Evolutionary conservation across 2,797 vertebrate species (phyloP).

Genomic region (Ataeniobius toweri): DNA sequence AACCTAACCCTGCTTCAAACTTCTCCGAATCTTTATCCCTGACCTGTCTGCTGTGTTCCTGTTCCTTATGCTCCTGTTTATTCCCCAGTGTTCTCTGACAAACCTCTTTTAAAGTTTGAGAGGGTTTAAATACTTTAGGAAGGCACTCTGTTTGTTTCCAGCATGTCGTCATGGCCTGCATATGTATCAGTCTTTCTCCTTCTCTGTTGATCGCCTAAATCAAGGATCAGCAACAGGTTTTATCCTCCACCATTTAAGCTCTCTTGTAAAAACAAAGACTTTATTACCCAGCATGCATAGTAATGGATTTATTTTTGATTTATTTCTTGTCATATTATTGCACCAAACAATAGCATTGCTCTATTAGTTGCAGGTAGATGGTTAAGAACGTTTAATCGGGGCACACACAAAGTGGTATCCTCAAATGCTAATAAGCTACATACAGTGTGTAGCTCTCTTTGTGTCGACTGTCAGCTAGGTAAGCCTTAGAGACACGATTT

Average conservation of each 20-base stretch:
- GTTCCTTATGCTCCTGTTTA: neutral
- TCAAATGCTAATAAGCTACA: conserved; percentile 63
- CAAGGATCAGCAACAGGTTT: conserved; percentile 51
- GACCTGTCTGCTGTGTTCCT: neutral
- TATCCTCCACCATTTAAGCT: conserved; percentile 2
- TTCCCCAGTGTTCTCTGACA: neutral
- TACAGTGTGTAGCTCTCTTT: conserved; percentile 22
- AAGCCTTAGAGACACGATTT: conserved; percentile 70
- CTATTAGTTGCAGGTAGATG: conserved; percentile 43
- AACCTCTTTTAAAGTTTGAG: neutral
- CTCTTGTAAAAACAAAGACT: conserved; percentile 24
- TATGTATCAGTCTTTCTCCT: conserved; percentile 33
- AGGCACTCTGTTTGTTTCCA: conserved; percentile 43
- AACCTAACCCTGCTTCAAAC: neutral
- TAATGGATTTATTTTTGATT: conserved; percentile 20
- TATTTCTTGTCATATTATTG: conserved; percentile 10
- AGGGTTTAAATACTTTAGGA: neutral
- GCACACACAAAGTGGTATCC: conserved; percentile 57
- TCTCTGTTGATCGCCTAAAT: conserved; percentile 12
- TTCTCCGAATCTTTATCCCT: neutral
- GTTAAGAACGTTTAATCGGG: conserved; percentile 45
- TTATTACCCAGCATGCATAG: conserved; percentile 16
- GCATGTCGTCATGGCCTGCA: conserved; percentile 50
- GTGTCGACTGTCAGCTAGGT: conserved; percentile 69
- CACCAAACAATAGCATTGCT: conserved; percentile 29